These are phyloP conservation scores for Cebus imitator DNA, from an alignment of 2,113 vertebrate genomes.

Conservation along the genomic window DNA sequence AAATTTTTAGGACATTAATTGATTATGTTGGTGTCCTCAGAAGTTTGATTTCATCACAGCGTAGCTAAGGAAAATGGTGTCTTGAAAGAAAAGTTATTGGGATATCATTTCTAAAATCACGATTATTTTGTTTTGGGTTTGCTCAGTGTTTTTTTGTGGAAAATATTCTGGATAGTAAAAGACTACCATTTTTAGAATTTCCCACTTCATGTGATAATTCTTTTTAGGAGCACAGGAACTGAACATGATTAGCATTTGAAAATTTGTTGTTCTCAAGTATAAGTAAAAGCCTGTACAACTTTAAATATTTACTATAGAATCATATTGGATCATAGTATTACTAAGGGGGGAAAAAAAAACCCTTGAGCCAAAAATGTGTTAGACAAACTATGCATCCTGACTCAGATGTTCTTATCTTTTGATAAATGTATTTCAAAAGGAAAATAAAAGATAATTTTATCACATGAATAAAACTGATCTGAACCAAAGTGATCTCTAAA, in stretches of 20 bases:
- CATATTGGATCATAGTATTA: not conserved
- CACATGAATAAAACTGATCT: not conserved
- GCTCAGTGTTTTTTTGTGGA: not conserved
- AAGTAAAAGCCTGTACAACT: conserved; percentile 6
- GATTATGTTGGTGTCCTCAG: not conserved
- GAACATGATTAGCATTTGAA: conserved; percentile 8
- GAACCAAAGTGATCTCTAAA: conserved; percentile 14
- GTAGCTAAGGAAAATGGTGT: not conserved
- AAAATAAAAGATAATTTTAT: conserved; percentile 43
- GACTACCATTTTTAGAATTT: not conserved
- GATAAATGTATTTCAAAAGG: not conserved
- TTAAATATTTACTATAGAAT: conserved; percentile 40
- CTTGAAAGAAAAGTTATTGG: conserved; percentile 24
- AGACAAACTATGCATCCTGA: not conserved
- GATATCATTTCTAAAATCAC: not conserved
- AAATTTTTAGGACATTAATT: conserved; percentile 30
- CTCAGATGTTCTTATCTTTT: not conserved
- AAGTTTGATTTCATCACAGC: not conserved
- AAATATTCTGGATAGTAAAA: conserved; percentile 1
- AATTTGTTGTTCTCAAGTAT: conserved; percentile 33
- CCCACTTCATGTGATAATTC: not conserved
- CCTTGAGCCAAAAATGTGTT: not conserved
- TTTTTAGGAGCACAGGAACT: conserved; percentile 9
- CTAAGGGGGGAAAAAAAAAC: not conserved
- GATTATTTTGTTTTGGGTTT: not conserved